A percentile compares a stretch with the other conserved stretches of the same genome.
These are phyloP conservation scores for Platynereis dumerilii DNA, from an alignment of 2,888 invertebrate genomes.

Conservation along the genomic window DNA sequence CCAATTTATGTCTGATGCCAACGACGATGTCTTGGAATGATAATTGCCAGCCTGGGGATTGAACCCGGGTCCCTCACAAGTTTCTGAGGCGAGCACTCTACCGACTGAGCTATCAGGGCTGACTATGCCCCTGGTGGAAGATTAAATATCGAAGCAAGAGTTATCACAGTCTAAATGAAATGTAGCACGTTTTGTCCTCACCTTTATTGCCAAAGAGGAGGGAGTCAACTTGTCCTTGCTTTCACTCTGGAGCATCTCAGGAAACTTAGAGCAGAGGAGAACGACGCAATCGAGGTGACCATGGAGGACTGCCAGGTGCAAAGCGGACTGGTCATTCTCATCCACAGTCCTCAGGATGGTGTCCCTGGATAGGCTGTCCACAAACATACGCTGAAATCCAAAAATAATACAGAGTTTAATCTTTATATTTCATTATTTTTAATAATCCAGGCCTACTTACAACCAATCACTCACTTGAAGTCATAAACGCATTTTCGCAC, in stretches of 20 bases:
- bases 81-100: too few relatives aligned
- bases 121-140: too few relatives aligned
- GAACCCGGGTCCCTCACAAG: too few relatives aligned
- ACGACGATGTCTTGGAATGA: too few relatives aligned
- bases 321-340: slow-evolving; percentile 2
- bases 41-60: too few relatives aligned
- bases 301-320: slow-evolving; percentile 2
- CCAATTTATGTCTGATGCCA: too few relatives aligned
- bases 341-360: slow-evolving; percentile 3
- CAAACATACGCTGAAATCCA: slow-evolving; percentile 4
- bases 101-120: too few relatives aligned
- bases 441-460: too few relatives aligned
- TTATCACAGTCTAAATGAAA: not conserved
- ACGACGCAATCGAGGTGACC: slow-evolving; percentile 15
- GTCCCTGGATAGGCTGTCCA: slow-evolving; percentile 11
- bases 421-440: not conserved
- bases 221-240: slow-evolving; percentile 21
- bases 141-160: not conserved
- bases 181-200: not conserved
- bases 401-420: not conserved
- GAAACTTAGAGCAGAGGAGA: slow-evolving; percentile 9
- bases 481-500: too few relatives aligned
- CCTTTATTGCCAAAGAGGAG: slow-evolving; percentile 25
- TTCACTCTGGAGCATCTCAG: slow-evolving; percentile 9
- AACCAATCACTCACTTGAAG: too few relatives aligned